Percentiles rank a stretch among this genome's conserved stretches.
Conservation (phyloP, 2,888 invertebrate species). For the Acronicta aceris region DNA sequence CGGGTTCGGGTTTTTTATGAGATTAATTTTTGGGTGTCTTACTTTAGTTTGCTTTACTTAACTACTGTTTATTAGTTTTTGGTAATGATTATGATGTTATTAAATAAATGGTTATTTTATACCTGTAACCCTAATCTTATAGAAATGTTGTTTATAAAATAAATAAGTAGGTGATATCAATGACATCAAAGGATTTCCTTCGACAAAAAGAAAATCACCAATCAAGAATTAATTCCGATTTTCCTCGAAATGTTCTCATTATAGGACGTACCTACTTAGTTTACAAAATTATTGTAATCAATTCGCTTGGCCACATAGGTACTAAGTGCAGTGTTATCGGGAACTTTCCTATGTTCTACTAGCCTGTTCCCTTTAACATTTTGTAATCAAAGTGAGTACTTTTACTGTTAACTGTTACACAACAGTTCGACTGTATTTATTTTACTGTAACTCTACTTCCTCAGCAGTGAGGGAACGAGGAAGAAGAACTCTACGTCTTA, state of each 20-base stretch:
- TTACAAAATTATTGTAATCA: no score
- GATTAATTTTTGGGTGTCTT: neutral
- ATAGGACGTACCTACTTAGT: slow-evolving; percentile 12
- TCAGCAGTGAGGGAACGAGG: no score
- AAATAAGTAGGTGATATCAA: neutral
- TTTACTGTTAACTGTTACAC: slow-evolving; percentile 20
- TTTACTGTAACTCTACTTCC: slow-evolving; percentile 1
- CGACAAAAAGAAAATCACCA: no score
- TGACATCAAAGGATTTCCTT: neutral
- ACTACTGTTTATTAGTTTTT: no score
- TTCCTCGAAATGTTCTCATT: slow-evolving; percentile 4
- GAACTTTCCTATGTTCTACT: slow-evolving; percentile 28
- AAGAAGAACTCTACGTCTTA: neutral
- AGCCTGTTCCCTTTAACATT: slow-evolving; percentile 35
- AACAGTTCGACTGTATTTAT: slow-evolving; percentile 15
- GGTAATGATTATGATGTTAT: no score
- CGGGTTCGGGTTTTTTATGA: neutral
- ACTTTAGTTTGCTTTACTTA: no score
- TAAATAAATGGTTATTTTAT: no score
- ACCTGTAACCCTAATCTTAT: no score
- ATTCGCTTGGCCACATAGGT: no score
- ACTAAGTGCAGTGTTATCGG: neutral
- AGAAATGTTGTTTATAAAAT: no score
- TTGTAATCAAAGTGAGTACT: slow-evolving; percentile 31
- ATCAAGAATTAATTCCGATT: neutral